Base-by-base conservation (phyloP, 2,888 invertebrate genomes). In the Stenichneumon culpator region DNA sequence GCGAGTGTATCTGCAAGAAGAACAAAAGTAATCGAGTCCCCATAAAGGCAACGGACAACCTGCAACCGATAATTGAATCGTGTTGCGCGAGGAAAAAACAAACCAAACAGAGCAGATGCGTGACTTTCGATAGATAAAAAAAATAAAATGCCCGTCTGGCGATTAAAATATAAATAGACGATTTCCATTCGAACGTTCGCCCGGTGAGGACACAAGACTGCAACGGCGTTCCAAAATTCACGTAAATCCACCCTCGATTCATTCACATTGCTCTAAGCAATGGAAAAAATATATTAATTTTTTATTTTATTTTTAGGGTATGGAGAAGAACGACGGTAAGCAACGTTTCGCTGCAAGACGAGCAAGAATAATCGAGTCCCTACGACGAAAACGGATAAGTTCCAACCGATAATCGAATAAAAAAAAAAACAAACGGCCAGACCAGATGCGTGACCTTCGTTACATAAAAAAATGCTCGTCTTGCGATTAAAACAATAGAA, bases 31-130 rank as follows among this genome's bases (percentile, higher is more conserved):
- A 74, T 11, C 4, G n/a, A 36, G 22, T n/a, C 11, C 3, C 28
- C 16, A 44, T 39, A 39, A 32, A 44, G 14, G 60, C n/a, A 47
- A 79, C 47, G 39, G 19, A 47, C 16, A 68, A 54, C 5, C 3
- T 54, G n/a, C 68, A 39, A 9, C 16, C 28, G 47, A 70, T 28
- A 25, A 22, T 63, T 6, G 70, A 54, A 52, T 39, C 65, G 1
- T 73, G 72, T 67, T 79, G 72, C 28, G 28, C 54, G 57, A 67
- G 67, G 32, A 79, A 73, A 5, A 79, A 54, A 73, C 4, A 25
- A 6, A 25, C 28, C 7, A 52, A 73, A 11, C 52, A 39, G 1
- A 54, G 52, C 39, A 72, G 39, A 79, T 79, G 79, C 44, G 79
- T 73, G 3, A 65, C 79, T 57, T 73, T 79, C 19, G 50, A 72